Evolutionary conservation across 2,888 invertebrate species (phyloP).

Genomic region (Criorhina ranunculi): DNA sequence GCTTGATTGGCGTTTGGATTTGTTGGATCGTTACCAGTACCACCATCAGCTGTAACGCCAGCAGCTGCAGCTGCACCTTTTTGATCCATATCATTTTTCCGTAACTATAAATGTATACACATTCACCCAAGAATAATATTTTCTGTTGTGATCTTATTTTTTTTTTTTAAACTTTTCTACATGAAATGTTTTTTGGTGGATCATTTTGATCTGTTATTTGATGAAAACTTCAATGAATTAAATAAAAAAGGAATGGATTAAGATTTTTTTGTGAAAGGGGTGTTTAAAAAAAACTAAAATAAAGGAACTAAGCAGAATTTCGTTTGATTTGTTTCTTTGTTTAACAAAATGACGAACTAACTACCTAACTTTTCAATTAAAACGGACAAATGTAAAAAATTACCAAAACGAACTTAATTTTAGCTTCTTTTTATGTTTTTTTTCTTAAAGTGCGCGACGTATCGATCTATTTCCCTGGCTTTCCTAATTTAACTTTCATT

Average conservation of each 20-base stretch:
- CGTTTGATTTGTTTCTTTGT: constrained; percentile 6
- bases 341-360: constrained; percentile 23
- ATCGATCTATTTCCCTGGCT: constrained; percentile 67
- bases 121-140: constrained; percentile 67
- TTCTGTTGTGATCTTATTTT: constrained; percentile 37
- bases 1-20: constrained; percentile 63
- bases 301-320: neutral
- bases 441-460: constrained; percentile 53
- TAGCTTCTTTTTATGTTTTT: constrained; percentile 1
- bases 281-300: neutral
- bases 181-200: constrained; percentile 32
- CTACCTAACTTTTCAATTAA: constrained; percentile 11
- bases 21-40: constrained; percentile 51
- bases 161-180: constrained; percentile 42
- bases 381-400: constrained; percentile 17
- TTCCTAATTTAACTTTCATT: constrained; percentile 27
- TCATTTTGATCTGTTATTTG: constrained; percentile 2
- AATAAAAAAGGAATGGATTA: constrained; percentile 16
- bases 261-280: neutral
- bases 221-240: neutral
- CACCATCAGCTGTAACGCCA: constrained; percentile 63
- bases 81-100: constrained; percentile 81
- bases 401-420: constrained; percentile 11
- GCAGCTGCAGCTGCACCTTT: constrained; percentile 72
- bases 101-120: constrained; percentile 79